Base-by-base conservation (phyloP, 2,113 vertebrate species). In the Cacatua alba region DNA sequence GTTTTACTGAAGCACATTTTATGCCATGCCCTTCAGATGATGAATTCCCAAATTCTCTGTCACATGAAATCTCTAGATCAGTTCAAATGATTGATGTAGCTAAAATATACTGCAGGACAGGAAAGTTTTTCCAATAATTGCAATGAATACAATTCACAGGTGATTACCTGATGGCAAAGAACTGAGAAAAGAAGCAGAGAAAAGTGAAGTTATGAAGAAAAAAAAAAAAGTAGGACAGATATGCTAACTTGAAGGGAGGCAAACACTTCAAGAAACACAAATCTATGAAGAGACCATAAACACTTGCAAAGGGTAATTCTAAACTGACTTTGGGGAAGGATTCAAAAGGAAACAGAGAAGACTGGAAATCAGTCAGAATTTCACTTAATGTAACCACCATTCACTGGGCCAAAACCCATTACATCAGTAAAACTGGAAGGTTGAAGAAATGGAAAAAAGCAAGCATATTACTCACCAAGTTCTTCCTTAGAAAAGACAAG, bases 401-500 rank as follows among this genome's bases (percentile, higher is more conserved):
- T 13, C 20, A 77, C 37, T 11, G 41, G 13, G 16, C 17, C 37
- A 94, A 85, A 71, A 64, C 7, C 10, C 6, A 53, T 65, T 68
- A 55, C 29, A 85, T 13, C 25, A 81, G 69, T 43, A 77, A 60
- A 91, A 64, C 12, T 20, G 33, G 9, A 93, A 80, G 5, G 28
- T 0, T 81, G 62, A 77, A 92, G 62, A 96, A 92, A 67, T 15
- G 49, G 44, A 92, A 84, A 84, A 57, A 23, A 68, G 28, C 18
- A 85, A 71, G 53, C 33, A 69, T 29, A 53, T 6, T 79, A 82
- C 98, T 98, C 95, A 99, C 99, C 97, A 68, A 99, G 97, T 84
- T 99, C 99, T 8, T 97, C 97, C 87, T 98, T 98, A n/a, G 98
- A 98, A 95, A 99, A 99, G 19, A 97, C 48, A 48, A 99, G 98